A percentile compares a stretch with the other conserved stretches of the same genome.
phyloP scores from a whole-genome alignment of 2,113 vertebrate species.

The Sinocyclocheilus maitianheensis region DNA sequence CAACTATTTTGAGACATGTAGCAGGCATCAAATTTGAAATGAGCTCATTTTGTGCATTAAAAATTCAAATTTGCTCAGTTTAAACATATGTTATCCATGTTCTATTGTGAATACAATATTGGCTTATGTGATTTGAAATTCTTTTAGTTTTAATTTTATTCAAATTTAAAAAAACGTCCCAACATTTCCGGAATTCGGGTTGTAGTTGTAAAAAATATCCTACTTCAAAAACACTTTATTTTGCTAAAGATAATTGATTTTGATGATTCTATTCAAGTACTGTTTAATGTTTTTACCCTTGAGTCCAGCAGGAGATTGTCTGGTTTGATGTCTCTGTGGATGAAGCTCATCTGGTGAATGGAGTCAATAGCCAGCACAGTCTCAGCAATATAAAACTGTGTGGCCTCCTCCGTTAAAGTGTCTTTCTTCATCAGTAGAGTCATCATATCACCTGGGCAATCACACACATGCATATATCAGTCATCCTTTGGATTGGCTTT shows the following conservation, averaged over 20 bases:
- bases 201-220: background rate
- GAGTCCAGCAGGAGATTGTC: slow-evolving; percentile 97
- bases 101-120: no score
- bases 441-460: slow-evolving; percentile 93
- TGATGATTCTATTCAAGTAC: no score
- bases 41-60: no score
- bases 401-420: slow-evolving; percentile 94
- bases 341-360: slow-evolving; percentile 95
- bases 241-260: background rate
- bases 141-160: no score
- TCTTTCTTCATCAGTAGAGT: slow-evolving; percentile 98
- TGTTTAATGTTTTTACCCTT: slow-evolving; percentile 75
- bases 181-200: no score
- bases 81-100: no score
- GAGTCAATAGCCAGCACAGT: slow-evolving; percentile 97
- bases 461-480: background rate
- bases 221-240: background rate
- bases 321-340: slow-evolving; percentile 97
- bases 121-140: no score
- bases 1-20: no score
- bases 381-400: slow-evolving; percentile 97
- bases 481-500: background rate
- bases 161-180: no score
- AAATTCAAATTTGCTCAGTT: no score
- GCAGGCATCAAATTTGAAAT: no score